Base-by-base conservation (phyloP, 2,113 vertebrate species). In the Salvator merianae region DNA sequence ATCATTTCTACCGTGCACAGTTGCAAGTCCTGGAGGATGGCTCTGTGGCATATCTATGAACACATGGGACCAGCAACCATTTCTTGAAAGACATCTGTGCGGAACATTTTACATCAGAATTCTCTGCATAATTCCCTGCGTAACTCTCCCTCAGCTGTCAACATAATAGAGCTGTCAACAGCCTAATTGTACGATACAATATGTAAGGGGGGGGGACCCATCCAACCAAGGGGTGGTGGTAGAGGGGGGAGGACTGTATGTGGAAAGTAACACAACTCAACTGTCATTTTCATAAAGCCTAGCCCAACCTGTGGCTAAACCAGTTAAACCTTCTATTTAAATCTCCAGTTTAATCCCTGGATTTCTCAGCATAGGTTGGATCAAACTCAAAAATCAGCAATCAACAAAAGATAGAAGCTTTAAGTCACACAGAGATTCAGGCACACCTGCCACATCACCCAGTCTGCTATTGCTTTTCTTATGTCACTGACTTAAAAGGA, bases 151-250 rank as follows among this genome's bases (percentile, higher is more conserved):
- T 95, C 94, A 93, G 92, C 94, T 94, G 83, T 84, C 86, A 89
- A 86, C 84, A 84, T 93, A 95, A 95, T 89, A 93, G 91, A 89
- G 89, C 93, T 93, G 91, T 95, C 94, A 95, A 66, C 81, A 92
- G 92, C 82, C 89, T 95, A 94, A 95, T 94, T 93, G 91, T 82
- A 92, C 89, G 82, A 88, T 83, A 78, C 81, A 90, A 12, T 87
- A 89, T 87, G 88, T 84, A 89, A 87, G 79, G 92, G 91, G 93
- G 82, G 92, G 91, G 93, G 83, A 84, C 26, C 84, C 91, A 91
- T 92, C 90, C 83, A 47, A 73, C 83, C 14, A 38, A 34, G 76
- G 77, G 76, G 76, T 69, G 66, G 53, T 26, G 5, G 76, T 20
- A 34, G 8, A 13, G 68, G 36, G 75, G 77, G 88, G 87, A 16